Base-by-base conservation (phyloP, 1,140 invertebrate genomes). In the Anastrepha ludens region DNA sequence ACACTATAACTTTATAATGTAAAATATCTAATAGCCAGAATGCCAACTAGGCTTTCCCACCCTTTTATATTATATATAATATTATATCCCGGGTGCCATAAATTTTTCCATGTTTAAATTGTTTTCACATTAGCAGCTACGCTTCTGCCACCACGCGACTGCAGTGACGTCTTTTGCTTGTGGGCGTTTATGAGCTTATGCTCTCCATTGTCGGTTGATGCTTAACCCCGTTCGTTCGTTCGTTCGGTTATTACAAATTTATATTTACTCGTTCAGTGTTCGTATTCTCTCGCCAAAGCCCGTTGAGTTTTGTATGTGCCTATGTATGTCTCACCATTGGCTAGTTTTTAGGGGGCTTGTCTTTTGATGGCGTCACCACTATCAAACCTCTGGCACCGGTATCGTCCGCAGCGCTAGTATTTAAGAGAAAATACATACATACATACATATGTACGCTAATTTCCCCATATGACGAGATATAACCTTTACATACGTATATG, bases 311-410 rank as follows among this genome's bases (percentile, higher is more conserved):
- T 62, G 8, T 55, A 55, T 8, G 55, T 67, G 9, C 5, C 13
- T 41, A 67, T 67, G 64, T 11, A 67, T 74, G 70, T 29, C 39
- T 74, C 41, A 17, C 44, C 17, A 11, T 50, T 74, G 70, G 70
- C 70, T 17, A 44, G 70, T 47, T 62, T 62, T 74, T 74, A 74
- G 70, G 70, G 70, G 70, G 70, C 70, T 74, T 74, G 70, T 74
- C 70, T 13, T 74, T 74, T 74, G 70, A 74, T 74, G 39, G 11
- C 70, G 70, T 74, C 70, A 74, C 70, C 70, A 74, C 44, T 44
- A 74, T 17, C 41, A 74, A 13, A 7, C 15, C 70, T 47, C 39
- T 44, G 41, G 3, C 15, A 29, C 70, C 44, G 70, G 39, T 74
- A 41, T 13, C 60, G 8, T 15, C n/a, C 4, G 4, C n/a, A n/a